Evolutionary conservation across 2,888 invertebrate species (phyloP).

Genomic region (Amitus sp.): DNA sequence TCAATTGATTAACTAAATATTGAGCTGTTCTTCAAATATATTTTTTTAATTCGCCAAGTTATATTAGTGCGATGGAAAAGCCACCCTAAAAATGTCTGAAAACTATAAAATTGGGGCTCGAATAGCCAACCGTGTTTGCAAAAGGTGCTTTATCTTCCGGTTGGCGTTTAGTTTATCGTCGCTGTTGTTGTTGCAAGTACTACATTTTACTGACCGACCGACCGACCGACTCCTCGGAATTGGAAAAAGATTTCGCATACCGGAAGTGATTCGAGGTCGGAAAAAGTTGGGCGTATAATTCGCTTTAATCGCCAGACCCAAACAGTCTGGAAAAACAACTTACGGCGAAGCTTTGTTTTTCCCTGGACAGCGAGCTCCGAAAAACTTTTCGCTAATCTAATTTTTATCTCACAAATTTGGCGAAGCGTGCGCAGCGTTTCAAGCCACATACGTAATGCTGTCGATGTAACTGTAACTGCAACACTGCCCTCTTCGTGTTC

Average conservation of each 20-base stretch:
- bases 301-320: constrained; percentile 3
- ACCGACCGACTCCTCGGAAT: constrained; percentile 1
- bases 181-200: neutral
- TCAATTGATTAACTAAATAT: too few relatives aligned
- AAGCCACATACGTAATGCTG: constrained; percentile 14
- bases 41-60: too few relatives aligned
- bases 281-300: constrained; percentile 6
- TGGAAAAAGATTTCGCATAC: neutral
- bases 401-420: constrained; percentile 40
- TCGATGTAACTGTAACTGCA: constrained; percentile 15
- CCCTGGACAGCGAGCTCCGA: constrained; percentile 2
- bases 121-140: neutral
- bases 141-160: constrained; percentile 1
- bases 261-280: neutral
- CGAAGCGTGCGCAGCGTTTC: constrained; percentile 31
- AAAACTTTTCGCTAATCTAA: constrained; percentile 40
- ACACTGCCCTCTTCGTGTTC: constrained; percentile 26
- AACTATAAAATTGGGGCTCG: neutral
- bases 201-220: neutral
- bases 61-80: too few relatives aligned
- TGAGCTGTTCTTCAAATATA: too few relatives aligned
- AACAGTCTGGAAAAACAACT: neutral
- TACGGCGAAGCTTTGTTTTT: constrained; percentile 1
- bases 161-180: neutral
- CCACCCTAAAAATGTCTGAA: neutral